phyloP scores from a whole-genome alignment of 2,113 vertebrate species.

The Dicerorhinus sumatrensis region DNA sequence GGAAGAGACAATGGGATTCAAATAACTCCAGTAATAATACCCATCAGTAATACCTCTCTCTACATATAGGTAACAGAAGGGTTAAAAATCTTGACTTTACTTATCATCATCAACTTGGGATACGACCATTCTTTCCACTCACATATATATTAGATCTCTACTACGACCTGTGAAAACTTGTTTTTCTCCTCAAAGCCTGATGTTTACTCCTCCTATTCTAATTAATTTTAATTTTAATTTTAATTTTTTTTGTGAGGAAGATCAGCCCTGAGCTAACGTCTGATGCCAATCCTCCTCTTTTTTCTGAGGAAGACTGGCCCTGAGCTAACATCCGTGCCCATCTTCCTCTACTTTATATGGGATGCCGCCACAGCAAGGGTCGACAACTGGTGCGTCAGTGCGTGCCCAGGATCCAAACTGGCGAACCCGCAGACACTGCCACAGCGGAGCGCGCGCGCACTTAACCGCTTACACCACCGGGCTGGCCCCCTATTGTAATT shows the following conservation, averaged over 20 bases:
- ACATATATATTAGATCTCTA: conserved; percentile 16
- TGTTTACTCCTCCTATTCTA: not conserved
- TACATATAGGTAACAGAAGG: not conserved
- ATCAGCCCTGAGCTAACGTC: no score
- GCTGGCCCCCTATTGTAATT: not conserved
- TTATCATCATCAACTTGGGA: not conserved
- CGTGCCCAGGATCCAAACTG: no score
- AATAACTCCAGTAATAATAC: not conserved
- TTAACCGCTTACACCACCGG: no score
- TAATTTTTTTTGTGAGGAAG: no score
- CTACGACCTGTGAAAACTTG: not conserved
- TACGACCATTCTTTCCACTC: not conserved
- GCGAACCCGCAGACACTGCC: no score
- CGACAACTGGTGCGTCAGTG: no score
- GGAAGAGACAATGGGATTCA: not conserved
- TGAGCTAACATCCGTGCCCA: no score
- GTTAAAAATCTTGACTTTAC: conserved; percentile 47
- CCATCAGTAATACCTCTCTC: not conserved
- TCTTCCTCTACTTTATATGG: no score
- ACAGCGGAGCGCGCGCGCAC: no score
- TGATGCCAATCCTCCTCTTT: no score
- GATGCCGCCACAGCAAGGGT: no score
- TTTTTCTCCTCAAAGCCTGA: not conserved
- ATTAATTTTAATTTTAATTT: conserved; percentile 35
- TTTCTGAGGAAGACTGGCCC: no score